These are phyloP conservation scores for Montipora efflorescens DNA, from an alignment of 64 coral and sea anemone genomes.

Conservation along the genomic window DNA sequence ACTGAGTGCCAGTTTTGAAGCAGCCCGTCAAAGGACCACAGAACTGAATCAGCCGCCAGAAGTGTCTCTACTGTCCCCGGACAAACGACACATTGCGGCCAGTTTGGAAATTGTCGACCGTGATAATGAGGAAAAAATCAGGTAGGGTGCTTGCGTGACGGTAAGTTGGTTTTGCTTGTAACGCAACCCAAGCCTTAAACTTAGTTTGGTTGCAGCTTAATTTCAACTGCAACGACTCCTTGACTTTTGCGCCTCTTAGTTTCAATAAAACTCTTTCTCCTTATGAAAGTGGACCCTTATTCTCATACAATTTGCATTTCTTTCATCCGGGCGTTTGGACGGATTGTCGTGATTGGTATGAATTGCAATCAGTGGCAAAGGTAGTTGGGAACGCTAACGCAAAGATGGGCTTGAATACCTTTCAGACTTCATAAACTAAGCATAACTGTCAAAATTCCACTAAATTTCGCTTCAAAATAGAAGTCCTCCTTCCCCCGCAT, in stretches of 20 bases:
- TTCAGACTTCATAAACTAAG: no score
- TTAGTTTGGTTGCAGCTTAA: neutral
- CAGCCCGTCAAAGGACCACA: constrained; percentile 72
- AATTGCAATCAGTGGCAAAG: no score
- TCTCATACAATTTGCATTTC: no score
- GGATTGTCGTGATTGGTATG: no score
- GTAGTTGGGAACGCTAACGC: no score
- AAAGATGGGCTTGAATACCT: no score
- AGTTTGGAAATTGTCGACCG: constrained; percentile 1
- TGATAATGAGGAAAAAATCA: neutral
- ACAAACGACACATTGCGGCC: constrained; percentile 18
- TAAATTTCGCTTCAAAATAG: no score
- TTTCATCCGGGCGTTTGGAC: no score
- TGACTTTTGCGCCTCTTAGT: neutral
- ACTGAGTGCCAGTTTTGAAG: constrained; percentile 81
- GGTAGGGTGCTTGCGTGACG: neutral
- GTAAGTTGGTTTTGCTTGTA: neutral
- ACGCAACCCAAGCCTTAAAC: neutral
- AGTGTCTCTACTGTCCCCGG: constrained; percentile 20
- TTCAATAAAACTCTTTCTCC: no score
- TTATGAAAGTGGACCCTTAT: no score
- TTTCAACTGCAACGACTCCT: neutral
- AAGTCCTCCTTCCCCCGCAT: no score
- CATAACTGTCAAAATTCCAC: no score
- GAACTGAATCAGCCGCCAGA: constrained; percentile 68